Conservation (phyloP, 2,888 invertebrate species). For the Willowsia nigromaculata region DNA sequence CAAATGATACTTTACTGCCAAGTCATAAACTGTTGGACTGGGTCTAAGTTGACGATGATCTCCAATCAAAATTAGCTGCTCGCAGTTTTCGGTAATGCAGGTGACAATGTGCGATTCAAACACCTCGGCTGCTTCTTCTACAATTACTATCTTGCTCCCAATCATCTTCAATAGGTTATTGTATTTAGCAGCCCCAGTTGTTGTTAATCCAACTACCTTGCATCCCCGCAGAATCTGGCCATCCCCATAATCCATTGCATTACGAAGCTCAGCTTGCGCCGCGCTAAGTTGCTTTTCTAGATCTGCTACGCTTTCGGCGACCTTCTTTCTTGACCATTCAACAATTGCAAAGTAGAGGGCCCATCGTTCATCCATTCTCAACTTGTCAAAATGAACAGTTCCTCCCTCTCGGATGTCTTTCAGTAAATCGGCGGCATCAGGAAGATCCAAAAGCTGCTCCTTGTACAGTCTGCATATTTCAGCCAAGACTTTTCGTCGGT, state of each 20-base stretch:
- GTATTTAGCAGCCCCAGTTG: slow-evolving; percentile 87
- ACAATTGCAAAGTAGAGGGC: slow-evolving; percentile 73
- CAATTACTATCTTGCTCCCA: slow-evolving; percentile 86
- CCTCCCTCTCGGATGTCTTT: slow-evolving; percentile 1
- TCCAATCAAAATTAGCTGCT: slow-evolving; percentile 92
- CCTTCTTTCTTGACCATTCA: slow-evolving; percentile 74
- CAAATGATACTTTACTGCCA: slow-evolving; percentile 85
- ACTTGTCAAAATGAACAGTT: slow-evolving; percentile 28
- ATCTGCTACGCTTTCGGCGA: slow-evolving; percentile 80
- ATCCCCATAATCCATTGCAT: slow-evolving; percentile 67
- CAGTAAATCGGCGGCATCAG: slow-evolving; percentile 58
- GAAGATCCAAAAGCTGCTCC: slow-evolving; percentile 64
- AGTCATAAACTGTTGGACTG: slow-evolving; percentile 85
- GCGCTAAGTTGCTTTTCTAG: slow-evolving; percentile 83
- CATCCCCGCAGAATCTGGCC: slow-evolving; percentile 69
- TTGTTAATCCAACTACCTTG: slow-evolving; percentile 85
- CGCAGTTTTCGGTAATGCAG: slow-evolving; percentile 86
- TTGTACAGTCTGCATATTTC: slow-evolving; percentile 63
- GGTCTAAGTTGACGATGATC: slow-evolving; percentile 92
- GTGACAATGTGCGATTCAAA: slow-evolving; percentile 91
- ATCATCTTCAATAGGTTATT: slow-evolving; percentile 84
- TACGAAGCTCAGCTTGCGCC: slow-evolving; percentile 61
- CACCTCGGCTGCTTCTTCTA: slow-evolving; percentile 95
- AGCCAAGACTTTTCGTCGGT: slow-evolving; percentile 51
- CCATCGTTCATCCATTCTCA: slow-evolving; percentile 68